phyloP scores from a whole-genome alignment of 1,140 invertebrate species.

The Drosophila pseudoananassae region DNA sequence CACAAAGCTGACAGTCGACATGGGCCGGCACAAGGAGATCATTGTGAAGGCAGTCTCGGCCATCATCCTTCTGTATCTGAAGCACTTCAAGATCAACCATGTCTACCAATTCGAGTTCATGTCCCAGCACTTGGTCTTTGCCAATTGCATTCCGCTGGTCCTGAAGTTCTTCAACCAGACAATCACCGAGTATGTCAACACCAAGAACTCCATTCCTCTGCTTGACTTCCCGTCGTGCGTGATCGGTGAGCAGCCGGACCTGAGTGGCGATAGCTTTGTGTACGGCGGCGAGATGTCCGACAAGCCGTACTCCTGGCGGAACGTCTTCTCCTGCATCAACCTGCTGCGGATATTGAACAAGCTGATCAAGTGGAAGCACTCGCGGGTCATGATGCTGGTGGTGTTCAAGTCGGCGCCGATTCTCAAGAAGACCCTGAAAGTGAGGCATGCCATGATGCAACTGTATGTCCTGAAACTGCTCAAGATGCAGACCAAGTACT shows the following conservation, averaged over 20 bases:
- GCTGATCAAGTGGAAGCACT: conserved; percentile 99
- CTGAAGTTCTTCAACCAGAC: conserved; percentile 99
- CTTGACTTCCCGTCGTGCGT: conserved; percentile 98
- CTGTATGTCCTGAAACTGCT: conserved; percentile 98
- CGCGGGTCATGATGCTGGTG: conserved; percentile 99
- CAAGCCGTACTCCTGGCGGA: conserved; percentile 96
- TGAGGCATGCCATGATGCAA: conserved; percentile 98
- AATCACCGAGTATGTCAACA: conserved; percentile 96
- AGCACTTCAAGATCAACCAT: conserved; percentile 99
- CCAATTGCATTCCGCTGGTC: conserved; percentile 99
- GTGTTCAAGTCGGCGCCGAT: conserved; percentile 99
- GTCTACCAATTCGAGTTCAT: conserved; percentile 99
- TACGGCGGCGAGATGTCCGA: conserved; percentile 88
- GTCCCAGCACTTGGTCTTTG: conserved; percentile 99
- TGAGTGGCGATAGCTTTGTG: conserved; percentile 95
- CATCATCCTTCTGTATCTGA: conserved; percentile 95
- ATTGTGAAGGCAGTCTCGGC: conserved; percentile 99
- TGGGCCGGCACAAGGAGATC: conserved; percentile 99
- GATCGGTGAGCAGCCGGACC: conserved; percentile 97
- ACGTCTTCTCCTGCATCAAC: conserved; percentile 99
- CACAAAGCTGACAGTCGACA: conserved; percentile 98
- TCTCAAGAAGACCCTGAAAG: conserved; percentile 97
- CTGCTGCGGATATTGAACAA: conserved; percentile 98
- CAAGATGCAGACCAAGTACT: conserved; percentile 99
- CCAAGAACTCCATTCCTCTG: conserved; percentile 97